Conservation (phyloP, 2,113 vertebrate genomes). For the Loxodonta africana region DNA sequence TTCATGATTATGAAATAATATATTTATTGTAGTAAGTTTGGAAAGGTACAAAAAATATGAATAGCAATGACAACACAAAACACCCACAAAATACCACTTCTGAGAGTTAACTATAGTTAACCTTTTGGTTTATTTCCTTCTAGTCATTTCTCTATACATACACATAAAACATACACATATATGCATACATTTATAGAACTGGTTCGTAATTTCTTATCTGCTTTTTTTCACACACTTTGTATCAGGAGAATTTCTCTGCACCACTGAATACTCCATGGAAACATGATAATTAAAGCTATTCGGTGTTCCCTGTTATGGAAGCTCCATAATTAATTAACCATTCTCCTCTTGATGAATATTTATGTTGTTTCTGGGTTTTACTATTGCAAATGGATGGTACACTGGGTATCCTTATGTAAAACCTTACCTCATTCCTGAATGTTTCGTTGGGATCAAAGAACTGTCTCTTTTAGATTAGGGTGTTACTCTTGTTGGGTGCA, state of each 20-base stretch:
- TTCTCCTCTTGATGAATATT: background rate
- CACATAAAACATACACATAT: background rate
- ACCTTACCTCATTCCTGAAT: background rate
- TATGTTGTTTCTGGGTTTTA: conserved; percentile 16
- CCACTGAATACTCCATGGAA: background rate
- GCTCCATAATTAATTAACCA: conserved; percentile 4
- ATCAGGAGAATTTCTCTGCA: conserved; percentile 45
- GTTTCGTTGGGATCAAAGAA: background rate
- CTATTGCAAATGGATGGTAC: background rate
- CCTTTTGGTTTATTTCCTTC: background rate
- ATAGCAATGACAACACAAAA: background rate
- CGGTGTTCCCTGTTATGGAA: conserved; percentile 1
- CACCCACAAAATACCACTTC: background rate
- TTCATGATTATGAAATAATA: background rate
- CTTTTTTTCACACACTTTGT: background rate
- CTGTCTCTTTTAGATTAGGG: background rate
- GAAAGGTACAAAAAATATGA: background rate
- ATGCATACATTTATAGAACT: background rate
- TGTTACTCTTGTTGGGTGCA: background rate
- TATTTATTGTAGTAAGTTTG: background rate
- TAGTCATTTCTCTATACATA: background rate
- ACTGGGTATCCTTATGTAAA: background rate
- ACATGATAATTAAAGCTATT: conserved; percentile 32
- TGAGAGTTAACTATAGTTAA: background rate
- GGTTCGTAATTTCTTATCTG: conserved; percentile 1